These are phyloP conservation scores for Drosophila sproati DNA, from an alignment of 1,140 invertebrate genomes.

Conservation along the genomic window DNA sequence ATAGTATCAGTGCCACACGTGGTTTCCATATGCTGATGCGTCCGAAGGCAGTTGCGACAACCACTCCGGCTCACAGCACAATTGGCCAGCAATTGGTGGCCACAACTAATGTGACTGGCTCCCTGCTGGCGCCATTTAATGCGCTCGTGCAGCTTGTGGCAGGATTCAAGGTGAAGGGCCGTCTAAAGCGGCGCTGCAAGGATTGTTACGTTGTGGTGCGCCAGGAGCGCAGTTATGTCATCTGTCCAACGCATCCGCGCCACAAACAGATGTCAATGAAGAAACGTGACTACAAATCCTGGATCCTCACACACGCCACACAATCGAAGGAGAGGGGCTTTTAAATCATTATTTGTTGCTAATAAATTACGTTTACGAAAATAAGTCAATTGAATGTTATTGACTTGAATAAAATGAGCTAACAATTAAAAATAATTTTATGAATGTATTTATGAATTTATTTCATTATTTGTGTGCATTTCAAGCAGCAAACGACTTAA, in stretches of 20 bases:
- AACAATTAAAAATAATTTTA: not conserved
- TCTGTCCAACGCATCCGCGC: constrained; percentile 90
- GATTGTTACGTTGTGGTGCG: constrained; percentile 90
- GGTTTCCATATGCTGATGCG: constrained; percentile 62
- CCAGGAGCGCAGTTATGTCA: constrained; percentile 89
- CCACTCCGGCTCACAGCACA: constrained; percentile 15
- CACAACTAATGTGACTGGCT: not conserved
- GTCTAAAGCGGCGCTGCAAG: constrained; percentile 88
- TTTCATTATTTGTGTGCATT: not conserved
- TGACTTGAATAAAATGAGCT: constrained; percentile 11
- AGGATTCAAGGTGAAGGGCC: constrained; percentile 85
- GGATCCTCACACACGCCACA: constrained; percentile 90
- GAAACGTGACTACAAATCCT: constrained; percentile 87
- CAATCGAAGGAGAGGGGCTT: constrained; percentile 87
- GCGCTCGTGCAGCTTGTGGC: constrained; percentile 70
- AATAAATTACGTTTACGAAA: not conserved
- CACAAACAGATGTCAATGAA: constrained; percentile 92
- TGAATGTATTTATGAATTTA: not conserved
- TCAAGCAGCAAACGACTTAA: not conserved
- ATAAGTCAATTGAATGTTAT: not conserved
- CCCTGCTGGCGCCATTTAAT: constrained; percentile 54
- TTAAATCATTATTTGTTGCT: constrained; percentile 78
- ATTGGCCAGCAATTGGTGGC: constrained; percentile 18
- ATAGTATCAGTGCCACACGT: constrained; percentile 37
- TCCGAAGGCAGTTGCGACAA: constrained; percentile 19